phyloP scores from a whole-genome alignment of 2,797 vertebrate genomes.

The Alfaro cultratus region DNA sequence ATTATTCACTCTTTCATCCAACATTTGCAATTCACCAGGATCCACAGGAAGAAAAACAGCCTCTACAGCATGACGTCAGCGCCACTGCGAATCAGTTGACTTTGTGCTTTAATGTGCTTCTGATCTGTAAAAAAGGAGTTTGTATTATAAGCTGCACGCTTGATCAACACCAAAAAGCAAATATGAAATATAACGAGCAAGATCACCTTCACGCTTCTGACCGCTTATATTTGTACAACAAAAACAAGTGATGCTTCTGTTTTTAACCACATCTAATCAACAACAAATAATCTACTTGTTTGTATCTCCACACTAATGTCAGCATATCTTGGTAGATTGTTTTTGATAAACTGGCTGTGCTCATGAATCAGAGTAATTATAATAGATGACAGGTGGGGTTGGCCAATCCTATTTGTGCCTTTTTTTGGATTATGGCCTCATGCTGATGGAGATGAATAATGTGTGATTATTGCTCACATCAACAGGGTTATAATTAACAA shows the following conservation, averaged over 20 bases:
- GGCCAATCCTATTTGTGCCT: neutral
- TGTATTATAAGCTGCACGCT: neutral
- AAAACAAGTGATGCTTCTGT: neutral
- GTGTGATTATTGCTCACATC: conserved; percentile 6
- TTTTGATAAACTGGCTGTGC: neutral
- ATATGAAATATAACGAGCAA: neutral
- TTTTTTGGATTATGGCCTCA: conserved; percentile 1
- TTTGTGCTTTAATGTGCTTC: neutral
- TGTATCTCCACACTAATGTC: neutral
- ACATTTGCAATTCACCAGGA: neutral
- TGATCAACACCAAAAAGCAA: neutral
- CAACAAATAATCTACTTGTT: neutral
- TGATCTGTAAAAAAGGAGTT: neutral
- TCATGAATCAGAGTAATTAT: conserved; percentile 6
- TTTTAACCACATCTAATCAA: neutral
- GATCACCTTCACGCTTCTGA: neutral
- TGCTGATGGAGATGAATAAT: neutral
- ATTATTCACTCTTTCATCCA: neutral
- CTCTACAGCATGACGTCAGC: neutral
- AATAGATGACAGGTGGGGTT: neutral
- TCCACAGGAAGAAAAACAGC: neutral
- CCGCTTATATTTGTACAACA: neutral
- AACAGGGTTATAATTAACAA: conserved; percentile 2
- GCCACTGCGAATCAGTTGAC: neutral
- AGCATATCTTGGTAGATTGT: neutral